phyloP scores from a whole-genome alignment of 2,113 vertebrate species.

The Neogale vison region DNA sequence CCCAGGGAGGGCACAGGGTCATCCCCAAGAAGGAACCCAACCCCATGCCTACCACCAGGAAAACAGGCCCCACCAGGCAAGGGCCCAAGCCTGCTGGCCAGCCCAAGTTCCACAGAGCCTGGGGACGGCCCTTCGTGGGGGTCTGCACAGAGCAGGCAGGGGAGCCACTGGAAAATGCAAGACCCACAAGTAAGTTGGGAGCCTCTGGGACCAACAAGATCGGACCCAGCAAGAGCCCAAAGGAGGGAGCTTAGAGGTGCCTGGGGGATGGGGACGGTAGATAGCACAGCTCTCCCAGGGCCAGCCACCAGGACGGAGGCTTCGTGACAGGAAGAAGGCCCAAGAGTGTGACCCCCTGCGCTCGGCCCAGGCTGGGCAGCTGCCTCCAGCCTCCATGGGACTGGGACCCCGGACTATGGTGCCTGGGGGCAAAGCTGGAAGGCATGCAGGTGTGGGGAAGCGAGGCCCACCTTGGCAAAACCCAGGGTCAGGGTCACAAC shows the following conservation, averaged over 20 bases:
- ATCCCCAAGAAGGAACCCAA: not conserved
- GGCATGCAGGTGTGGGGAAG: no score
- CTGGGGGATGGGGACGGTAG: accelerated
- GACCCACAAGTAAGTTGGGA: accelerated
- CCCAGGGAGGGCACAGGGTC: not conserved
- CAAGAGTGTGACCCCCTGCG: accelerated
- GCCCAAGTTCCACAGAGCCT: not conserved
- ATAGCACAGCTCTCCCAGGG: accelerated
- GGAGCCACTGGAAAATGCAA: accelerated
- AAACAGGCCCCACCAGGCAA: not conserved
- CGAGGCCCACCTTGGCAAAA: not conserved
- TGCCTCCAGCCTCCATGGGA: not conserved
- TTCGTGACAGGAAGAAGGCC: not conserved
- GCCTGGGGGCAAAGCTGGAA: not conserved
- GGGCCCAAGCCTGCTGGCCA: not conserved
- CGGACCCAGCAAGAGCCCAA: not conserved
- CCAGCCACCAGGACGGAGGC: not conserved
- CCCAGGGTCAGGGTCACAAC: not conserved
- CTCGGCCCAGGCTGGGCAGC: not conserved
- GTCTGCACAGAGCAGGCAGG: not conserved
- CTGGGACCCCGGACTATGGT: accelerated
- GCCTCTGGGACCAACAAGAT: not conserved
- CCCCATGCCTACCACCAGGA: not conserved
- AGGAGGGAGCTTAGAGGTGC: not conserved
- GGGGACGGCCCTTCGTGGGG: accelerated